These are phyloP conservation scores for Trichomalopsis sarcophagae DNA, from an alignment of 1,140 invertebrate genomes.

Conservation along the genomic window DNA sequence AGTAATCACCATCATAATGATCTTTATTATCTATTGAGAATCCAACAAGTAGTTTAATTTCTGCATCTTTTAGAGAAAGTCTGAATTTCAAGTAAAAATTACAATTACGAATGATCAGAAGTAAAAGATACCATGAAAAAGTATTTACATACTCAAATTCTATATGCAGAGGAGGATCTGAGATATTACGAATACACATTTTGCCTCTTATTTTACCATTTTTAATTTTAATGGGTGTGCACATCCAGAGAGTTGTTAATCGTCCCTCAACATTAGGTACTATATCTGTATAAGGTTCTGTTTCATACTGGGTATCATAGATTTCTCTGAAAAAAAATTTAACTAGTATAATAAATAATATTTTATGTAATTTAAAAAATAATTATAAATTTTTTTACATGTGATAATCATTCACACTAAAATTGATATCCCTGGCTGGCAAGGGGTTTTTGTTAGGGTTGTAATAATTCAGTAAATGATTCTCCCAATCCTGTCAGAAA, in stretches of 20 bases:
- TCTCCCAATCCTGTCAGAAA: no score
- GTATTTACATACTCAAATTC: not conserved
- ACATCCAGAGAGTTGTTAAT: not conserved
- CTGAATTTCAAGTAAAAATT: not conserved
- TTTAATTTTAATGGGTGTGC: not conserved
- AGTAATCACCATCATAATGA: not conserved
- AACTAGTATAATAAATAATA: not conserved
- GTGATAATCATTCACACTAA: no score
- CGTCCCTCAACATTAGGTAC: not conserved
- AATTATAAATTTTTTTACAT: no score
- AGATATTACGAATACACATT: conserved; percentile 11
- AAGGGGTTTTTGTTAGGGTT: no score
- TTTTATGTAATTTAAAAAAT: not conserved
- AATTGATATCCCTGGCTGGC: no score
- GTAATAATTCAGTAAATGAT: no score
- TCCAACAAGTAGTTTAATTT: not conserved
- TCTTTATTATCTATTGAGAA: not conserved
- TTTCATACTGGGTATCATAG: not conserved
- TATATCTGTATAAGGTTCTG: not conserved
- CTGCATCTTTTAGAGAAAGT: not conserved
- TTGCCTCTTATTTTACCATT: not conserved
- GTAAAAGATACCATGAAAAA: not conserved
- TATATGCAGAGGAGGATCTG: not conserved
- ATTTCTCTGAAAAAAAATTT: not conserved
- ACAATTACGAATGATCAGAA: not conserved